phyloP scores from a whole-genome alignment of 2,113 vertebrate genomes.

The Microtus oregoni region DNA sequence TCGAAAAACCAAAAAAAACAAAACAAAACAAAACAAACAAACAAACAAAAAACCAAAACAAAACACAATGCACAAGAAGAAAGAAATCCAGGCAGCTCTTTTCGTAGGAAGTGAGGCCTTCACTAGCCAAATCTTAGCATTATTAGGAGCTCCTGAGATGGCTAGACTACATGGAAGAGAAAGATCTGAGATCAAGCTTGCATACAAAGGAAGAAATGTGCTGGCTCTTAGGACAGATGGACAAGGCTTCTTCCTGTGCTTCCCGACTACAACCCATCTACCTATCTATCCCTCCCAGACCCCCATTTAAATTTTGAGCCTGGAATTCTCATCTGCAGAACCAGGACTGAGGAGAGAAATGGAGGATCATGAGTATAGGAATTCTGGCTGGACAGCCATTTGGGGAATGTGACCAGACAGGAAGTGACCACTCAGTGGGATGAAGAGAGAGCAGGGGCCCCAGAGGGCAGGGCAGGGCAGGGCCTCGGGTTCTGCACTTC shows the following conservation, averaged over 20 bases:
- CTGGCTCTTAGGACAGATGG: not conserved
- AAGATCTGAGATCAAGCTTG: not conserved
- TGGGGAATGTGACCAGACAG: not conserved
- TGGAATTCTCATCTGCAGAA: not conserved
- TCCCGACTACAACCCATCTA: too few relatives aligned
- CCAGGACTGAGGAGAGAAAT: not conserved
- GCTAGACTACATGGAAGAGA: not conserved
- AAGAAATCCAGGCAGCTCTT: accelerated
- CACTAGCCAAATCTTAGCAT: too few relatives aligned
- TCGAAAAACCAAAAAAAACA: too few relatives aligned
- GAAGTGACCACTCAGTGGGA: not conserved
- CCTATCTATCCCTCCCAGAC: not conserved
- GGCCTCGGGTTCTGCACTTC: accelerated
- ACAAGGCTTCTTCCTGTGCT: not conserved
- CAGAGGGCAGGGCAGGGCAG: not conserved
- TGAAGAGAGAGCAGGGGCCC: too few relatives aligned
- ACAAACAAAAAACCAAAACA: too few relatives aligned
- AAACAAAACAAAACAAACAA: too few relatives aligned
- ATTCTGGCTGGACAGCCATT: not conserved
- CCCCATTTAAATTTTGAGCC: not conserved
- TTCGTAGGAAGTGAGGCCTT: not conserved
- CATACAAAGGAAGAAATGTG: accelerated
- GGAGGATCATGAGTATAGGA: not conserved
- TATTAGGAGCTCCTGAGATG: not conserved
- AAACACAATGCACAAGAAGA: accelerated